Evolutionary conservation across 1,140 invertebrate genomes (phyloP), one percentile per base, ranked within the genome.

Genomic region (Diploscapter pachys): DNA sequence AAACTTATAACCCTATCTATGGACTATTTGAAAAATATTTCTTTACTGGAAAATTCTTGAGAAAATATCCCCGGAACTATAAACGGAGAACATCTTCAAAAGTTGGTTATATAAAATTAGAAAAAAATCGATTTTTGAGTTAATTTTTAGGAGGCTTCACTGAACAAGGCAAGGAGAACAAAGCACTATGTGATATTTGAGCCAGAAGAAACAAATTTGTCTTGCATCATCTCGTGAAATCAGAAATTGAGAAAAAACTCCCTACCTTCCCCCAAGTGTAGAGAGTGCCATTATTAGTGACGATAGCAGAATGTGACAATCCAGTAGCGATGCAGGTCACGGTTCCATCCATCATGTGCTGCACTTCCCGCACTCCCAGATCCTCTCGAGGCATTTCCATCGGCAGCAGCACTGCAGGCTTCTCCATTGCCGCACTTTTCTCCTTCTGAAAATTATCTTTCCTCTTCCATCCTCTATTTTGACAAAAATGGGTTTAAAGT

Each of bases 231-330:
- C 31, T 31, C 31, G 31, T 31, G 31, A 31, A 31, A 31, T 31
- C 31, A 11, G 2, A 59, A 59, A 59, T 59, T 11, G 31, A 59
- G 31, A 59, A 59, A 59, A 31, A 11, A 59, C n/a, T n/a, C 65
- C 56, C 51, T 49, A 76, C 75, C 70, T 76, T 76, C 68, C 75
- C 75, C 75, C 75, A 76, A n/a, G 75, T 76, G 63, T 63, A 76
- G 3, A 76, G 50, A 3, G 69, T 54, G 65, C 75, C 75, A 49
- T 76, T 49, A 2, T 76, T 48, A n/a, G 75, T 76, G 13, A 76
- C 61, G 8, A 76, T 8, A 13, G 75, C 70, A 2, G 69, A 71
- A 62, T 76, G 75, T 13, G 75, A 76, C 11, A 76, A 57, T 5
- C 75, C 75, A 31, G 72, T 75, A 4, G 75, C 63, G 2, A 76